Base-by-base conservation (phyloP, 2,113 vertebrate species). In the Paralichthys olivaceus region DNA sequence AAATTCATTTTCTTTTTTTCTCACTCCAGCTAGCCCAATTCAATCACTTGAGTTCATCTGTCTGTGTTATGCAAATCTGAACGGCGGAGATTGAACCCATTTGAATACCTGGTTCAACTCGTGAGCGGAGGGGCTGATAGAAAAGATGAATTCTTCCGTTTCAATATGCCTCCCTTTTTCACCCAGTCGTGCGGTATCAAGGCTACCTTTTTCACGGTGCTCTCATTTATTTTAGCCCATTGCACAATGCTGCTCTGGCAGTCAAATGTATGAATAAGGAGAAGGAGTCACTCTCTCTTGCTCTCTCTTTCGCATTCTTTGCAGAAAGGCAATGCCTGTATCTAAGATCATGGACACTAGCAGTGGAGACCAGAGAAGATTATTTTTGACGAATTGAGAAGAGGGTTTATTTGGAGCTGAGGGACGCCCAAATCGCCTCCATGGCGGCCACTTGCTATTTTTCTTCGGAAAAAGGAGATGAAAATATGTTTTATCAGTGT, bases 11-110 rank as follows among this genome's bases (percentile, higher is more conserved):
- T 91, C 77, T 83, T 90, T 79, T 19, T 47, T 19, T 1, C 83
- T 88, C 81, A 78, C 81, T 90, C 77, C 78, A 87, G 81, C 77
- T 51, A 79, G 78, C 81, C 81, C 89, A 91, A 93, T 93, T 94
- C 88, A 93, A 92, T 93, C 87, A 93, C 87, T 92, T 88, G 89
- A 94, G 92, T 92, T 92, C 89, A 92, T 93, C 90, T 90, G 87
- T 90, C 88, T 90, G 81, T 91, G 87, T 92, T 90, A 93, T 91
- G 89, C 90, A 92, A 93, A 94, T 94, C 86, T 90, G 87, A 85
- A 90, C 89, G 73, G 76, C 87, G 75, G 87, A 87, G 92, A 89
- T 84, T 88, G 90, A 93, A 94, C 85, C 90, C 84, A 91, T 93
- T 92, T 92, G 79, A 92, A 93, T 91, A 90, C 81, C 82, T 82